A percentile compares a stretch with the other conserved stretches of the same genome.
Evolutionary conservation across 1,140 invertebrate species (phyloP).

Genomic region (Drosophila watanabei): DNA sequence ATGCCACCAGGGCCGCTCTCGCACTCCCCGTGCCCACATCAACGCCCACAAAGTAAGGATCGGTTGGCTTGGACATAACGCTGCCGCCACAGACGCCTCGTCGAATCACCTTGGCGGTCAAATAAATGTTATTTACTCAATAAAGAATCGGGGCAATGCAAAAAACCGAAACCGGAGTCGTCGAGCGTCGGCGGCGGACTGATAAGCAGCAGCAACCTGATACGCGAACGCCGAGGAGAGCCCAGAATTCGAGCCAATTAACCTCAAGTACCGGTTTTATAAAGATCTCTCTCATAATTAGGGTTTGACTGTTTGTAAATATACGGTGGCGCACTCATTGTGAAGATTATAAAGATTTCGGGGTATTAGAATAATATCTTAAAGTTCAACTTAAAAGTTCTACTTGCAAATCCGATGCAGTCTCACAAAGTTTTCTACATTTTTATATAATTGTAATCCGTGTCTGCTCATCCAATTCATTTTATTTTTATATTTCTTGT

Average conservation of each 20-base stretch:
- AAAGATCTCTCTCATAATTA: constrained; percentile 30
- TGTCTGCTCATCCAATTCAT: background rate
- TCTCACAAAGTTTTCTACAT: background rate
- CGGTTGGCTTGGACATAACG: constrained; percentile 24
- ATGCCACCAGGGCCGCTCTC: constrained; percentile 91
- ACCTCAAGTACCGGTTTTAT: constrained; percentile 38
- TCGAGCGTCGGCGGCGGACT: constrained; percentile 47
- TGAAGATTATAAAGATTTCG: background rate
- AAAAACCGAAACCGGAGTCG: constrained; percentile 46
- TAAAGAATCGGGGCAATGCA: constrained; percentile 19
- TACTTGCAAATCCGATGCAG: background rate
- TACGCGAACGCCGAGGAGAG: constrained; percentile 15
- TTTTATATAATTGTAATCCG: no score
- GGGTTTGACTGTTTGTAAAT: constrained; percentile 19
- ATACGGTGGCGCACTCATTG: background rate
- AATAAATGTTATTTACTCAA: constrained; percentile 69
- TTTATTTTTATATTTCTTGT: background rate
- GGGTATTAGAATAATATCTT: background rate
- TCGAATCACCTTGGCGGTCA: constrained; percentile 59
- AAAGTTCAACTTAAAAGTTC: background rate
- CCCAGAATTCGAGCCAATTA: constrained; percentile 17
- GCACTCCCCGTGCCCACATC: constrained; percentile 97
- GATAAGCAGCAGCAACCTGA: constrained; percentile 62
- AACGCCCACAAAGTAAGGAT: constrained; percentile 92
- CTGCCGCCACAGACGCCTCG: constrained; percentile 17